These are phyloP conservation scores for Erethizon dorsatum DNA, from an alignment of 2,797 vertebrate genomes.

Conservation along the genomic window DNA sequence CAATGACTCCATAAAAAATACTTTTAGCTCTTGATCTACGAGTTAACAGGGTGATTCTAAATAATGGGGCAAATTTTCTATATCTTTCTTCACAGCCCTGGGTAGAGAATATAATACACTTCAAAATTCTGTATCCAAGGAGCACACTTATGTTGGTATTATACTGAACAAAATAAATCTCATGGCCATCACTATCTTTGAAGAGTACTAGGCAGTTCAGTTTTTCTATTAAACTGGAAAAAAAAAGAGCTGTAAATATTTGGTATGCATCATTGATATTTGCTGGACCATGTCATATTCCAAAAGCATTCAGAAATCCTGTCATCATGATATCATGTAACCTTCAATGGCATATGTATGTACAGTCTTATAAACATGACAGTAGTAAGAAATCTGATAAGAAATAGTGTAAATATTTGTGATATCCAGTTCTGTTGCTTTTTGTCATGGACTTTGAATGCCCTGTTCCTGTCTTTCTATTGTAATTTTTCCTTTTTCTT, in stretches of 20 bases:
- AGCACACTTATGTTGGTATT: background rate
- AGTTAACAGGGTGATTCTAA: background rate
- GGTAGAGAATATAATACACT: background rate
- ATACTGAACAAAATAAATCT: background rate
- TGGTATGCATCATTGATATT: background rate
- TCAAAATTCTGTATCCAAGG: background rate
- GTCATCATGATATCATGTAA: background rate
- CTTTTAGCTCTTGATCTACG: background rate
- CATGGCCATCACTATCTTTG: background rate
- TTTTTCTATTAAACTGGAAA: background rate
- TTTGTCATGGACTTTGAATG: background rate
- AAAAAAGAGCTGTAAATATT: background rate
- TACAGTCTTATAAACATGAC: background rate
- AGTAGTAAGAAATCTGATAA: slow-evolving; percentile 17
- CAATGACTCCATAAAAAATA: background rate
- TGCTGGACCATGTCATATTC: background rate
- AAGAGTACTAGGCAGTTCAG: background rate
- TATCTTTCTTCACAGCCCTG: background rate
- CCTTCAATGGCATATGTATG: background rate
- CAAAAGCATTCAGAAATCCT: background rate
- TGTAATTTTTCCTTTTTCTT: background rate
- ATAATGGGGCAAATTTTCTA: background rate
- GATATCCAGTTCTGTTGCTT: background rate
- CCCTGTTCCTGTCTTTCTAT: background rate
- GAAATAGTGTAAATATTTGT: background rate